Evolutionary conservation across 2,888 invertebrate species (phyloP).

Genomic region (Ypsolopha sequella): DNA sequence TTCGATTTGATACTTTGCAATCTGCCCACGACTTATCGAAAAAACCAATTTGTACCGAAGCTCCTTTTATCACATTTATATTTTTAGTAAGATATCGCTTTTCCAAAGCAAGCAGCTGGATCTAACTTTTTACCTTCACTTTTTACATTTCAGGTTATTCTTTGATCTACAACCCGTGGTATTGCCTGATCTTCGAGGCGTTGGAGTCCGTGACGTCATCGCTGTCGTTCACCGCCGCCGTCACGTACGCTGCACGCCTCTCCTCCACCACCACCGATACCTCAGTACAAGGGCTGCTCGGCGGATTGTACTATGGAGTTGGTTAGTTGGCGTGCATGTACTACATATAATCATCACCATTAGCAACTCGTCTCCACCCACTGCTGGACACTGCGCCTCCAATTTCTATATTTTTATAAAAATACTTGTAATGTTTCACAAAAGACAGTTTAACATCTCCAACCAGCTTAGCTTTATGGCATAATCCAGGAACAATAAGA

Average conservation of each 20-base stretch:
- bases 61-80: background rate
- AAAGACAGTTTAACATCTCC: too few species aligned
- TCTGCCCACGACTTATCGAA: background rate
- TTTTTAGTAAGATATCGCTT: too few species aligned
- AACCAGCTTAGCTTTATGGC: too few species aligned
- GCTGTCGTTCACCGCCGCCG: constrained; percentile 81
- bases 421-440: too few species aligned
- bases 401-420: too few species aligned
- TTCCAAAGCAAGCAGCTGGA: too few species aligned
- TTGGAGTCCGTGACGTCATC: constrained; percentile 83
- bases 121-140: too few species aligned
- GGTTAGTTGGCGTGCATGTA: constrained; percentile 53
- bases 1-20: background rate
- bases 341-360: background rate
- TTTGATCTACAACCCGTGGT: constrained; percentile 81
- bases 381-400: too few species aligned
- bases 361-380: too few species aligned
- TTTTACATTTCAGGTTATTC: constrained; percentile 72
- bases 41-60: too few species aligned
- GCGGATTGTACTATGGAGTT: constrained; percentile 85
- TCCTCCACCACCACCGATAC: constrained; percentile 81
- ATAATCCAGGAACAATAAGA: too few species aligned
- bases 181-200: constrained; percentile 81
- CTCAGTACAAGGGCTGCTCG: constrained; percentile 81
- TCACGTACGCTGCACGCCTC: constrained; percentile 81